Evolutionary conservation across 2,888 invertebrate genomes (phyloP).

Genomic region (Scrobipalpa atriplicella): DNA sequence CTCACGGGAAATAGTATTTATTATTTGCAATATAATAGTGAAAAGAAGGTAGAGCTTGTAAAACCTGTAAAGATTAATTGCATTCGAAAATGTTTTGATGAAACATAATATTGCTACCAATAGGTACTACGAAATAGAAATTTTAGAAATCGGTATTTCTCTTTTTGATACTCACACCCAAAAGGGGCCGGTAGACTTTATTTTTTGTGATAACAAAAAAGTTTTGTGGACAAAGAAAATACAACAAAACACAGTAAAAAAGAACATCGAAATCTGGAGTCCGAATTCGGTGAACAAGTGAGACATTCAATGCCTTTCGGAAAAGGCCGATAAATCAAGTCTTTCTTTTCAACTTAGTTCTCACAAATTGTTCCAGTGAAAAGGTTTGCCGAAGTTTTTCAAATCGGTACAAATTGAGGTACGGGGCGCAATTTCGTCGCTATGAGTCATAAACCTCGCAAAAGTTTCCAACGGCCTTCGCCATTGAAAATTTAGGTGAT

Average conservation of each 20-base stretch:
- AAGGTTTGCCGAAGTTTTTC: slow-evolving; percentile 5
- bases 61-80: no score
- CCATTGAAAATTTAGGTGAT: neutral
- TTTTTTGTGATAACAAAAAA: neutral
- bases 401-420: slow-evolving; percentile 27
- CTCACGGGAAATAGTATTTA: neutral
- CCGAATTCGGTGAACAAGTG: slow-evolving; percentile 7
- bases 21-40: no score
- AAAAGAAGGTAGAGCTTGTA: no score
- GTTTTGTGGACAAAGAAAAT: neutral
- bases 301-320: neutral
- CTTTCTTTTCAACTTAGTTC: slow-evolving; percentile 4
- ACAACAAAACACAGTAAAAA: neutral
- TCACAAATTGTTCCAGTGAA: neutral
- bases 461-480: slow-evolving; percentile 24
- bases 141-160: no score
- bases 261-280: neutral
- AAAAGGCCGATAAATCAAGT: neutral
- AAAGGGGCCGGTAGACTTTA: no score
- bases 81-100: no score
- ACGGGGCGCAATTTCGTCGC: slow-evolving; percentile 44
- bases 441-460: slow-evolving; percentile 44
- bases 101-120: no score
- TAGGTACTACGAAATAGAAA: no score
- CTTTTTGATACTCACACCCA: no score